Conservation (phyloP, 2,888 invertebrate species). For the Limnephilus lunatus region DNA sequence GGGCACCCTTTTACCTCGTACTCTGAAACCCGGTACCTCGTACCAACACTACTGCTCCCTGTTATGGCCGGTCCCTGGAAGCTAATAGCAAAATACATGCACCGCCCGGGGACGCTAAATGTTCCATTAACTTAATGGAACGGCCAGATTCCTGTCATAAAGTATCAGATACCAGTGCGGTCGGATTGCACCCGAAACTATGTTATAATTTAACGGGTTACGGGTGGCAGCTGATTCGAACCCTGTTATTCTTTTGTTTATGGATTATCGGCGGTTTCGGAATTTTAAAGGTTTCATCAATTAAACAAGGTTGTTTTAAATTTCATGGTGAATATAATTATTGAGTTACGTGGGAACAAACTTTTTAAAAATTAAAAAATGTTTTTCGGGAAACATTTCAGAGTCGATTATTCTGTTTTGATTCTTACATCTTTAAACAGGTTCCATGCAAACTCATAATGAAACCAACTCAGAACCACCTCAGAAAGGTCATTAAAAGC, state of each 20-base stretch:
- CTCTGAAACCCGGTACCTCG: neutral
- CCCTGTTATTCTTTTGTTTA: neutral
- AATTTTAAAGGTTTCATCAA: neutral
- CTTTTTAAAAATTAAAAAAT: no score
- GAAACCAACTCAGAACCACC: no score
- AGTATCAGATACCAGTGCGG: neutral
- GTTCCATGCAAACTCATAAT: no score
- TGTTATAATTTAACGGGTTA: neutral
- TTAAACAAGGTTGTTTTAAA: neutral
- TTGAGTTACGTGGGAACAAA: no score
- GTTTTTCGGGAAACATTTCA: no score
- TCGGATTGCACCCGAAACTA: neutral
- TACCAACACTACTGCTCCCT: neutral
- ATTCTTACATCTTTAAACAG: no score
- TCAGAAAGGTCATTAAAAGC: no score
- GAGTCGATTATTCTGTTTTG: no score
- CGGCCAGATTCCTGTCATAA: conserved; percentile 17
- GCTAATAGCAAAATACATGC: conserved; percentile 4
- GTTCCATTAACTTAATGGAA: conserved; percentile 19
- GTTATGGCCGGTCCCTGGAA: neutral
- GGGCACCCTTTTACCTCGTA: neutral
- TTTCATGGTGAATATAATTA: neutral
- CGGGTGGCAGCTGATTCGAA: neutral
- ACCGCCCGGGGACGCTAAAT: neutral
- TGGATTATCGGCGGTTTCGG: neutral